These are phyloP conservation scores for Lapara coniferarum DNA, from an alignment of 2,888 invertebrate species.

Conservation along the genomic window DNA sequence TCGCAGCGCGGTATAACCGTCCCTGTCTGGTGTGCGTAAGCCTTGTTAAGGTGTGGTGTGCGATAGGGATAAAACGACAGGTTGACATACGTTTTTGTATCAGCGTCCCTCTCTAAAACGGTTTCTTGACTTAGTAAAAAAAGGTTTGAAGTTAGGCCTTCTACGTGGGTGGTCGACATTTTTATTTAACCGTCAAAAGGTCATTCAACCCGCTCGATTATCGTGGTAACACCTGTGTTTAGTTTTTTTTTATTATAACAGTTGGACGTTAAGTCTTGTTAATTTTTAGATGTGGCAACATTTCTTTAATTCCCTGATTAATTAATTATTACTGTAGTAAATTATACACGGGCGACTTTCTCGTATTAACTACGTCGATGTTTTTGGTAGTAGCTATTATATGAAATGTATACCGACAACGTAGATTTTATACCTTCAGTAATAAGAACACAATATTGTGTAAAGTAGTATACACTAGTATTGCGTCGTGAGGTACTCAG, in stretches of 20 bases:
- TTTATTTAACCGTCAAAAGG: constrained; percentile 74
- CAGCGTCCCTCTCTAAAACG: constrained; percentile 25
- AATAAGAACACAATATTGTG: too few relatives aligned
- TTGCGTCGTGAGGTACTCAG: too few relatives aligned
- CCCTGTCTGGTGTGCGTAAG: constrained; percentile 34
- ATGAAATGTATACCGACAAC: too few relatives aligned
- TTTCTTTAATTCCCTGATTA: constrained; percentile 19
- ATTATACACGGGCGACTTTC: neutral
- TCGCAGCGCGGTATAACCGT: constrained; percentile 35
- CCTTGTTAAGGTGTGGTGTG: constrained; percentile 30
- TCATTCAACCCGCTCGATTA: constrained; percentile 67
- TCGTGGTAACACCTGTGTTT: constrained; percentile 61
- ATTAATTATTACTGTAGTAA: constrained; percentile 17
- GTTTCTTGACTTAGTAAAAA: constrained; percentile 28
- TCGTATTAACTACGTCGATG: neutral
- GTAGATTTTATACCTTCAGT: too few relatives aligned
- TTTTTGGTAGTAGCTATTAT: too few relatives aligned
- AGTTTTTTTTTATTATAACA: constrained; percentile 50
- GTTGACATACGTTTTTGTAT: constrained; percentile 22
- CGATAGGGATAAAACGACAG: constrained; percentile 29
- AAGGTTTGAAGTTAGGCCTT: constrained; percentile 30
- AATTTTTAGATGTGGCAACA: constrained; percentile 29
- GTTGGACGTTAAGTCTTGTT: constrained; percentile 44
- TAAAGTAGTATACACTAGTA: too few relatives aligned
- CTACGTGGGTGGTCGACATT: constrained; percentile 77